phyloP scores from a whole-genome alignment of 2,888 invertebrate genomes.

The Pyrrhosoma nymphula region DNA sequence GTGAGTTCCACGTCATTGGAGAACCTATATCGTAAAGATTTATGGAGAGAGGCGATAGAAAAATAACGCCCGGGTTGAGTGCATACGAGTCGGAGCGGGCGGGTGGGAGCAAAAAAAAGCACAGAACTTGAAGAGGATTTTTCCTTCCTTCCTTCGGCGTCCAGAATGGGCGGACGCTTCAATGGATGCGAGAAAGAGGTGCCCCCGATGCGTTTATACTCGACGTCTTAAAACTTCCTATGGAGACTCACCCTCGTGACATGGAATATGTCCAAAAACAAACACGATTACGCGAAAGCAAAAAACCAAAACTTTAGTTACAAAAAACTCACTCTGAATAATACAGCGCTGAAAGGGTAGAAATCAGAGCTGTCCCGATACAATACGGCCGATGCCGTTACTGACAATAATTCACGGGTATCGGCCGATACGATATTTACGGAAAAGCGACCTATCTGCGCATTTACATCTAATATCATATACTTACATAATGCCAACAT shows the following conservation, averaged over 20 bases:
- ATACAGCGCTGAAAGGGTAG: no score
- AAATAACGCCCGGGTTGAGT: background rate
- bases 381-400: no score
- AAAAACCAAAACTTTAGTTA: no score
- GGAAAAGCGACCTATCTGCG: no score
- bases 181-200: background rate
- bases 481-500: no score
- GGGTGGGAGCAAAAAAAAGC: background rate
- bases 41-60: background rate
- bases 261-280: background rate
- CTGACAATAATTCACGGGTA: no score
- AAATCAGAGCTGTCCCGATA: no score
- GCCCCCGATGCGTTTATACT: background rate
- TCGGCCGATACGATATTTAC: no score
- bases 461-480: no score
- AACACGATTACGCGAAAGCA: no score
- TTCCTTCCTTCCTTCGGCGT: background rate
- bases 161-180: background rate
- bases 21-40: background rate
- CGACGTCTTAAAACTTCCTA: background rate
- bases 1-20: conserved; percentile 1
- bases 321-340: no score
- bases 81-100: background rate
- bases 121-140: background rate
- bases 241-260: background rate